Conservation (phyloP, 2,888 invertebrate species). For the Trissolcus japonicus region DNA sequence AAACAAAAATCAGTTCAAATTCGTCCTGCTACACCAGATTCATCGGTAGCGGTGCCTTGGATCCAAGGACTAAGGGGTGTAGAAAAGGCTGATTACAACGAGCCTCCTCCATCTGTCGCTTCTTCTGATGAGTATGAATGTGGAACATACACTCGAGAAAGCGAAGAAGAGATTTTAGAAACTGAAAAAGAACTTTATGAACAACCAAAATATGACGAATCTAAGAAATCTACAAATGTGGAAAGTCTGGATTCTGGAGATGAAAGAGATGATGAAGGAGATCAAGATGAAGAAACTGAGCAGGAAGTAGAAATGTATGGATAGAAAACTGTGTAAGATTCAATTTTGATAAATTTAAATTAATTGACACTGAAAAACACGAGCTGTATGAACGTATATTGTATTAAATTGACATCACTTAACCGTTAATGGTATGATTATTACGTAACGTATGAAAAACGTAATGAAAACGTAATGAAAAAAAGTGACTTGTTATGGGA, state of each 20-base stretch:
- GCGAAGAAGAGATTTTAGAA: slow-evolving; percentile 9
- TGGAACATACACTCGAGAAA: slow-evolving; percentile 14
- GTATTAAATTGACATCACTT: too few relatives aligned
- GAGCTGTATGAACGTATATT: too few relatives aligned
- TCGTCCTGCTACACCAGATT: slow-evolving; percentile 20
- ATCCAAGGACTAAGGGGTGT: slow-evolving; percentile 12
- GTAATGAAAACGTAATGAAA: neutral
- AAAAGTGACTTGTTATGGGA: slow-evolving; percentile 62
- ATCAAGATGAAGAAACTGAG: slow-evolving; percentile 27
- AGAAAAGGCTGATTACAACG: slow-evolving; percentile 22
- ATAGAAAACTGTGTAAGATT: neutral
- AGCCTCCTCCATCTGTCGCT: slow-evolving; percentile 12
- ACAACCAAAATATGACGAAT: neutral
- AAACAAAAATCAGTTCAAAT: slow-evolving; percentile 14
- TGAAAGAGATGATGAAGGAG: slow-evolving; percentile 20
- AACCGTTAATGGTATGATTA: slow-evolving; percentile 19
- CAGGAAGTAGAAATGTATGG: neutral
- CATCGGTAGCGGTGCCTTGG: slow-evolving; percentile 29
- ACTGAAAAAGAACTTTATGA: neutral
- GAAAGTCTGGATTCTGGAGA: neutral
- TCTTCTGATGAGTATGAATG: slow-evolving; percentile 19
- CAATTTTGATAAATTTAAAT: too few relatives aligned
- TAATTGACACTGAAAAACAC: too few relatives aligned
- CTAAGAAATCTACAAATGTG: neutral
- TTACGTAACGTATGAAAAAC: too few relatives aligned